A percentile compares a stretch with the other conserved stretches of the same genome.
Conservation (phyloP, 2,888 invertebrate species). For the Noctuana brunneofusca region DNA sequence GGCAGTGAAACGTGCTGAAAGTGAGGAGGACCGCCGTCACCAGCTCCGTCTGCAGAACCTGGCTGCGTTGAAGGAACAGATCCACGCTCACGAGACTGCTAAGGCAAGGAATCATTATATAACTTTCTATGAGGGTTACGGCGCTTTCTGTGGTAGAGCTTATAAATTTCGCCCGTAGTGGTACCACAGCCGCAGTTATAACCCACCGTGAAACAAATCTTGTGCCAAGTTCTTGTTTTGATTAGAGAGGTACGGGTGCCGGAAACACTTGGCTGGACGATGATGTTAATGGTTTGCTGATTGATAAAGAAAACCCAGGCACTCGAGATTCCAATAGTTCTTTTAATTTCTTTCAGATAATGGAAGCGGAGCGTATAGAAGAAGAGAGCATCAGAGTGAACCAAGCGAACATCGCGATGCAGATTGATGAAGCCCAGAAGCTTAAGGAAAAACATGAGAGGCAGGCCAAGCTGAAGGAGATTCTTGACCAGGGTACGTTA, state of each 20-base stretch:
- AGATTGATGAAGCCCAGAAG: conserved; percentile 85
- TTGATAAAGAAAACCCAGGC: too few species aligned
- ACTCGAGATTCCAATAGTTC: not conserved
- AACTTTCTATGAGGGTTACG: not conserved
- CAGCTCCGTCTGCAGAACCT: conserved; percentile 71
- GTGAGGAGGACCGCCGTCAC: conserved; percentile 68
- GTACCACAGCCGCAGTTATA: too few species aligned
- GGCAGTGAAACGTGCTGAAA: conserved; percentile 80
- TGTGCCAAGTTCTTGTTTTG: too few species aligned
- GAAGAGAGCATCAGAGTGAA: conserved; percentile 86
- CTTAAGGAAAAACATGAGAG: conserved; percentile 78
- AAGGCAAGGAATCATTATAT: conserved; percentile 50
- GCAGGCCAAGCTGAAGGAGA: conserved; percentile 81
- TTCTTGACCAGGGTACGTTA: conserved; percentile 75
- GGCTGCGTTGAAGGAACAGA: conserved; percentile 75
- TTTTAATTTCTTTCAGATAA: conserved; percentile 52
- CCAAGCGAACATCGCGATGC: conserved; percentile 84
- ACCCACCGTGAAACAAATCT: too few species aligned
- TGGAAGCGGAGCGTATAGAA: conserved; percentile 86
- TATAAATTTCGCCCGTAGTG: too few species aligned
- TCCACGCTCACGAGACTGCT: conserved; percentile 68
- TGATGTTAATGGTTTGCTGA: too few species aligned
- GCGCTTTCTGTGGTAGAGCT: too few species aligned
- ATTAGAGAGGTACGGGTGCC: too few species aligned
- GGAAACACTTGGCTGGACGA: too few species aligned